A percentile compares a stretch with the other conserved stretches of the same genome.
Evolutionary conservation across 2,888 invertebrate genomes (phyloP).

Genomic region (Leucoma salicis): DNA sequence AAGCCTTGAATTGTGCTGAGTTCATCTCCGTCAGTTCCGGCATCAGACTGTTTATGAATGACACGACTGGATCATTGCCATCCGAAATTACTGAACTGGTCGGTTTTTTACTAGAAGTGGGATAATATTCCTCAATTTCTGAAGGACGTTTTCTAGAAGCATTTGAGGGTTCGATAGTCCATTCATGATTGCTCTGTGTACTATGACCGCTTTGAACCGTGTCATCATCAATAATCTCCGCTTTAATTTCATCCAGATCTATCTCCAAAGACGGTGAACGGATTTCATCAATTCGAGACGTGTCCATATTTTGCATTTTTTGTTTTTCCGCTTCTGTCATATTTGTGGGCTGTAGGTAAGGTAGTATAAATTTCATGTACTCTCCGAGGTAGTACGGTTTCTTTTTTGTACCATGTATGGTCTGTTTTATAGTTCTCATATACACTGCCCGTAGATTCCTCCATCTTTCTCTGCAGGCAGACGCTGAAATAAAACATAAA

Average conservation of each 20-base stretch:
- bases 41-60: constrained; percentile 33
- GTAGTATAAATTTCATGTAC: constrained; percentile 26
- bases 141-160: constrained; percentile 1
- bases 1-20: constrained; percentile 33
- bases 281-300: constrained; percentile 2
- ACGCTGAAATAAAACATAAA: constrained; percentile 12
- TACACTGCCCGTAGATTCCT: constrained; percentile 33
- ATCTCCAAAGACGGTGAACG: background rate
- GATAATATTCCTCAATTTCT: constrained; percentile 3
- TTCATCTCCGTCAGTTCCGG: constrained; percentile 40
- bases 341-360: constrained; percentile 18
- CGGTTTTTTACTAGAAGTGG: background rate
- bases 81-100: background rate
- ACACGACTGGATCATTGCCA: constrained; percentile 16
- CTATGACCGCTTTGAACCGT: background rate
- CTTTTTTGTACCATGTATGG: constrained; percentile 16
- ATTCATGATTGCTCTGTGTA: background rate
- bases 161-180: background rate
- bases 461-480: constrained; percentile 36
- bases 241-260: constrained; percentile 7
- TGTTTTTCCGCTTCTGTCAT: constrained; percentile 4
- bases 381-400: constrained; percentile 35
- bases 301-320: constrained; percentile 4
- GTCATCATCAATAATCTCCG: constrained; percentile 8
- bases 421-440: constrained; percentile 27